Evolutionary conservation across 2,888 invertebrate genomes (phyloP), one percentile per base, ranked within the genome.

Genomic region (Caenorhabditis angaria): DNA sequence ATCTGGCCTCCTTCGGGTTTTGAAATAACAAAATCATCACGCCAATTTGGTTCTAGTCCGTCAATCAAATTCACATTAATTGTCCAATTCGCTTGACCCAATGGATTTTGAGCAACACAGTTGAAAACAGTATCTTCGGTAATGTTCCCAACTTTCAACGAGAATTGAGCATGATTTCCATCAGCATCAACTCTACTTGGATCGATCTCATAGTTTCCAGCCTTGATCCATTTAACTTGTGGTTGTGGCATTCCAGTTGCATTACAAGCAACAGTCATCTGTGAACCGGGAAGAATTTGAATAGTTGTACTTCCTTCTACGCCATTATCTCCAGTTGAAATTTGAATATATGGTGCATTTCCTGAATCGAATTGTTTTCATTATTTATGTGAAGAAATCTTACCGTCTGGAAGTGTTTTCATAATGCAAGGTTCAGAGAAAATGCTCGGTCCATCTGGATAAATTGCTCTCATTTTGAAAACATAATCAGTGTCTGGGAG

Each of bases 371-470:
- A 18, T 20, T 22, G 22, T n/a, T 22, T 41, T n/a, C 8, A n/a
- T 25, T 29, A 47, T 27, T 28, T 63, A 14, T 20, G 22, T 35
- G 22, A 35, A 55, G 22, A 18, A 24, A 54, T 3, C 25, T 27
- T 47, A 77, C 84, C 86, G 66, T 85, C 85, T 8, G 86, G 86
- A 20, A 87, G 76, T n/a, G 86, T 86, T 65, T 84, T 85, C 75
- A 83, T 84, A 56, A 86, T 87, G 65, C 86, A 86, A n/a, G 86
- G 85, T 61, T 87, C 84, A 5, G 86, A 86, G 77, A 86, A 86
- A 18, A 86, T 83, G n/a, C 84, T 82, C 8, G 86, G 86, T 1
- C 86, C 86, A 61, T 83, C 84, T 8, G 77, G 77, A 57, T 86
- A 86, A 64, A 86, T 77, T 1, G 86, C 86, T 20, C 86, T 71